Conservation (phyloP, 2,888 invertebrate species). For the Hesperia comma region DNA sequence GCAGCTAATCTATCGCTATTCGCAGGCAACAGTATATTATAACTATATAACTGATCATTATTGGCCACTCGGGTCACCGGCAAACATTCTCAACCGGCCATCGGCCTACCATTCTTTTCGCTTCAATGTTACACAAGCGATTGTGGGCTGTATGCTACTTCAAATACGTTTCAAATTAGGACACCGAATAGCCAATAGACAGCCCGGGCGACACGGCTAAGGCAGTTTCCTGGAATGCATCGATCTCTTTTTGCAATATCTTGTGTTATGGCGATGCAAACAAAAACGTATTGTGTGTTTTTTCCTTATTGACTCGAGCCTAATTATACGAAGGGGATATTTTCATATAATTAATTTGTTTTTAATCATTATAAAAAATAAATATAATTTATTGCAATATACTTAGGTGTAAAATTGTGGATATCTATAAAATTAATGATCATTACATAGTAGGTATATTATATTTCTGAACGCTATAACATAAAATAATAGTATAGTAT, state of each 20-base stretch:
- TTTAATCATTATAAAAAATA: too few relatives aligned
- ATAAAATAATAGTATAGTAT: too few relatives aligned
- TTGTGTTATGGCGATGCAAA: constrained; percentile 60
- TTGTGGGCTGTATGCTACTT: constrained; percentile 52
- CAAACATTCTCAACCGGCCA: constrained; percentile 81
- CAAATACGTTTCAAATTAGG: constrained; percentile 56
- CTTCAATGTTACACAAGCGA: constrained; percentile 47
- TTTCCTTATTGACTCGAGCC: constrained; percentile 52
- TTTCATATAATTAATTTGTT: constrained; percentile 7
- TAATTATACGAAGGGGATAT: constrained; percentile 22
- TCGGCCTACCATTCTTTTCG: constrained; percentile 69
- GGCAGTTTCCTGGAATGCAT: constrained; percentile 80
- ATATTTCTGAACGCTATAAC: too few relatives aligned
- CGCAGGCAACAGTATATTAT: constrained; percentile 56
- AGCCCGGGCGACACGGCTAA: constrained; percentile 66
- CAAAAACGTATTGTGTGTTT: constrained; percentile 58
- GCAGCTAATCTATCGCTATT: constrained; percentile 15
- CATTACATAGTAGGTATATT: too few relatives aligned
- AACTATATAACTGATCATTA: constrained; percentile 79
- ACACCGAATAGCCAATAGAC: constrained; percentile 51
- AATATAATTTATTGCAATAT: too few relatives aligned
- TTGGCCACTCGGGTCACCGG: constrained; percentile 80
- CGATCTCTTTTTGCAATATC: constrained; percentile 77
- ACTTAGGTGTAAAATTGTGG: too few relatives aligned
- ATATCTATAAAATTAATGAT: too few relatives aligned